Evolutionary conservation across 2,113 vertebrate species (phyloP), one percentile per base, ranked within the genome.

Genomic region (Nothobranchius kuhntae): DNA sequence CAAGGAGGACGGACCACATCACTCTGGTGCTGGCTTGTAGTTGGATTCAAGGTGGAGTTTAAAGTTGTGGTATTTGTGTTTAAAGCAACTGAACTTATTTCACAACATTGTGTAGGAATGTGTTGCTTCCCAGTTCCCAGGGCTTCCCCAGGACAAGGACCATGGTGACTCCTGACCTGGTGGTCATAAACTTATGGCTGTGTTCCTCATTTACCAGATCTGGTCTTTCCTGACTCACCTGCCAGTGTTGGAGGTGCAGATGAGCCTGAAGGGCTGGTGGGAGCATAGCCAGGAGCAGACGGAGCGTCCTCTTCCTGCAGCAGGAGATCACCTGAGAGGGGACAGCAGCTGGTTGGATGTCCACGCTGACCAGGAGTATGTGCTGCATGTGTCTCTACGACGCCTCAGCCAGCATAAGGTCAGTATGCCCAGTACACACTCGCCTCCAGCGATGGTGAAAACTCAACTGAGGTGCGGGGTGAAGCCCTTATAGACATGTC

Each of bases 321-420:
- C 62, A 0, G 65, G 89, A 53, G 68, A 86, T 21, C 91, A 92
- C 82, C 69, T 81, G 0, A 87, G 95, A 71, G 94, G 94, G 9
- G 90, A 94, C 64, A 93, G 88, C 81, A 94, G 82, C 71, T 99
- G 96, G 96, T 84, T 96, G 84, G 83, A 68, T 0, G 88, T 99
- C 65, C 95, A 96, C n/a, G 95, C 96, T n/a, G 96, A 98, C 87
- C 98, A 96, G 80, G 96, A 99, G 90, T 98, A 99, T 70, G 95
- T 99, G 67, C 95, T 99, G 73, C 96, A 96, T 85, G 94, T 98
- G 87, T 89, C 91, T 1, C 86, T 99, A 90, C 92, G 89, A 40
- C 94, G 96, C 85, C 81, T 94, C 81, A 94, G 89, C 40, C 93
- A 93, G 73, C 90, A 91, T 75, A 96, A 95, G 96, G 97, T 98